phyloP scores from a whole-genome alignment of 2,113 vertebrate genomes.

The Forbesichthys agassizii region DNA sequence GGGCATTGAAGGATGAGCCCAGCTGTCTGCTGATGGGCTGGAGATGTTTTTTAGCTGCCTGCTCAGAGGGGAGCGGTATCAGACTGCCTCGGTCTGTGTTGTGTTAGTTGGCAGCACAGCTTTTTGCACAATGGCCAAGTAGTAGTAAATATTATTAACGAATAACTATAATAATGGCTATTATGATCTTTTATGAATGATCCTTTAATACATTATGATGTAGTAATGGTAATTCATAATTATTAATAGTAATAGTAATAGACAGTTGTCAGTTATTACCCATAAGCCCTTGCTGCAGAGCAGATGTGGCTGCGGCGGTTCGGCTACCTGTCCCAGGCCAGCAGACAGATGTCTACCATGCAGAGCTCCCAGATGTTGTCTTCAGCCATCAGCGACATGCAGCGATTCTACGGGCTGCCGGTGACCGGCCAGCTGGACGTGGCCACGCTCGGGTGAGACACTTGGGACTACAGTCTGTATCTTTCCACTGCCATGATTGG shows the following conservation, averaged over 20 bases:
- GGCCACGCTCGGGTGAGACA: conserved; percentile 83
- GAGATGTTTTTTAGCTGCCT: no score
- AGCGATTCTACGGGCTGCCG: conserved; percentile 90
- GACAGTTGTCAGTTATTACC: neutral
- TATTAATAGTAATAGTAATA: conserved; percentile 10
- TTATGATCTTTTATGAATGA: no score
- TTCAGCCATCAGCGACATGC: conserved; percentile 88
- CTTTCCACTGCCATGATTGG: neutral
- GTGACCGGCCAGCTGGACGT: conserved; percentile 85
- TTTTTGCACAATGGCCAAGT: no score
- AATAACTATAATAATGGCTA: no score
- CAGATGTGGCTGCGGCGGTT: conserved; percentile 93
- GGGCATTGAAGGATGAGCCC: no score
- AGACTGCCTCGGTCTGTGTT: no score
- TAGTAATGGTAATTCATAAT: neutral
- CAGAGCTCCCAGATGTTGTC: conserved; percentile 90
- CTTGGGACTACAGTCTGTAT: neutral
- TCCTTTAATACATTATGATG: no score
- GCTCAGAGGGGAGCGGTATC: no score
- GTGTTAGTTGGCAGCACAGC: no score
- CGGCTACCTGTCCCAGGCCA: conserved; percentile 90
- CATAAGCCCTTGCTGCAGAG: neutral
- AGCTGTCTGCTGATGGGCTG: no score
- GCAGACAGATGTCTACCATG: conserved; percentile 93
- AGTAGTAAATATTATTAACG: no score